These are phyloP conservation scores for Hymenopus coronatus DNA, from an alignment of 2,888 invertebrate species.

Conservation along the genomic window DNA sequence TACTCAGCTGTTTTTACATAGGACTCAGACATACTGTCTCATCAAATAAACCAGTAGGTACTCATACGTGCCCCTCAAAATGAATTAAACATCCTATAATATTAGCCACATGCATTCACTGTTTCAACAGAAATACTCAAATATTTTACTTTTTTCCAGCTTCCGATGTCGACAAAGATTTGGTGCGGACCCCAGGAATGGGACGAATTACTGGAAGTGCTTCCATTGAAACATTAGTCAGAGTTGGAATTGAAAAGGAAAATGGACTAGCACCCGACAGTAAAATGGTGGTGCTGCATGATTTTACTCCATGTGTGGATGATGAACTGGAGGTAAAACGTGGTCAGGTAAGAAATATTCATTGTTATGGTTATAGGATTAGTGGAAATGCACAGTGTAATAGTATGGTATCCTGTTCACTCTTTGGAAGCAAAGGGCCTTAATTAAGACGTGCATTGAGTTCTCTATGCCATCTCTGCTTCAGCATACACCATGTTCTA, in stretches of 20 bases:
- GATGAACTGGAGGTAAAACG: slow-evolving; percentile 88
- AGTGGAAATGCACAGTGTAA: no score
- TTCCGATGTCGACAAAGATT: slow-evolving; percentile 75
- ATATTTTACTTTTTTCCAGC: slow-evolving; percentile 53
- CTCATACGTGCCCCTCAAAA: no score
- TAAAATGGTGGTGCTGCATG: slow-evolving; percentile 92
- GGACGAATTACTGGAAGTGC: slow-evolving; percentile 93
- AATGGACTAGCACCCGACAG: slow-evolving; percentile 89
- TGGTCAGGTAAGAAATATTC: slow-evolving; percentile 61
- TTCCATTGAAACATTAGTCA: slow-evolving; percentile 84
- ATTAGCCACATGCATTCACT: background rate
- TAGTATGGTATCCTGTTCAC: no score
- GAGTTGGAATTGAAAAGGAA: slow-evolving; percentile 90
- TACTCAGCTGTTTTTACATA: no score
- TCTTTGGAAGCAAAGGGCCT: no score
- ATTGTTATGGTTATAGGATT: no score
- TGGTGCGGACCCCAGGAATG: slow-evolving; percentile 73
- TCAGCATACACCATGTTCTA: no score
- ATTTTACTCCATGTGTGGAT: slow-evolving; percentile 92
- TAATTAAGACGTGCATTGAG: no score
- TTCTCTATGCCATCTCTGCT: no score
- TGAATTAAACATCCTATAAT: background rate
- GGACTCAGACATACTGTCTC: no score
- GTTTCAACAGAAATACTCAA: background rate
- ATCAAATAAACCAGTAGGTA: no score